phyloP scores from a whole-genome alignment of 2,113 vertebrate genomes.

The Callaeas wilsoni region DNA sequence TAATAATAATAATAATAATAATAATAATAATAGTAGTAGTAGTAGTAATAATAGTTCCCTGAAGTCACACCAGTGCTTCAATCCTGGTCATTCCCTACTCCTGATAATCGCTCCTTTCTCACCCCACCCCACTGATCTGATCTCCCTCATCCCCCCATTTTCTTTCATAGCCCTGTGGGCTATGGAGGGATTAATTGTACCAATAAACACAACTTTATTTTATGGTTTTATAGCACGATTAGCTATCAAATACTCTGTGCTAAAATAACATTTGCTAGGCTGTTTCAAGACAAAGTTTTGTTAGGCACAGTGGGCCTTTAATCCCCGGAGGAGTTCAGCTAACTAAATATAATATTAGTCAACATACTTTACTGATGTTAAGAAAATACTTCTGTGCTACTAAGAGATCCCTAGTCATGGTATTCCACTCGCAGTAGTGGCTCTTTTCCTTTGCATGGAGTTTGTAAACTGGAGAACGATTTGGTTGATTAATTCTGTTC shows the following conservation, averaged over 20 bases:
- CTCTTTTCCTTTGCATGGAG: not conserved
- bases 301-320: constrained; percentile 58
- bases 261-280: constrained; percentile 59
- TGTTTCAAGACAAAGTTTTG: constrained; percentile 55
- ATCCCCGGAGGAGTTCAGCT: constrained; percentile 47
- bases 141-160: constrained; percentile 5
- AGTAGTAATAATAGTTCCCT: not conserved
- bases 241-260: constrained; percentile 54
- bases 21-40: not conserved
- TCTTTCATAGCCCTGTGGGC: constrained; percentile 28
- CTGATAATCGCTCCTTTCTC: not conserved
- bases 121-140: not conserved
- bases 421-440: not conserved
- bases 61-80: not conserved
- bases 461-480: not conserved
- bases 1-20: not conserved
- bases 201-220: constrained; percentile 66
- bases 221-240: constrained; percentile 57
- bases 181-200: constrained; percentile 54
- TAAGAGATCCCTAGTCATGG: not conserved
- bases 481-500: not conserved
- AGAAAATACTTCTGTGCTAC: constrained; percentile 40
- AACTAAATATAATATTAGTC: constrained; percentile 64
- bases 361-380: constrained; percentile 61
- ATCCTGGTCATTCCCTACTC: not conserved